Percentiles rank a stretch among this genome's conserved stretches.
Conservation (phyloP, 2,797 vertebrate genomes). For the Chelonia mydas region DNA sequence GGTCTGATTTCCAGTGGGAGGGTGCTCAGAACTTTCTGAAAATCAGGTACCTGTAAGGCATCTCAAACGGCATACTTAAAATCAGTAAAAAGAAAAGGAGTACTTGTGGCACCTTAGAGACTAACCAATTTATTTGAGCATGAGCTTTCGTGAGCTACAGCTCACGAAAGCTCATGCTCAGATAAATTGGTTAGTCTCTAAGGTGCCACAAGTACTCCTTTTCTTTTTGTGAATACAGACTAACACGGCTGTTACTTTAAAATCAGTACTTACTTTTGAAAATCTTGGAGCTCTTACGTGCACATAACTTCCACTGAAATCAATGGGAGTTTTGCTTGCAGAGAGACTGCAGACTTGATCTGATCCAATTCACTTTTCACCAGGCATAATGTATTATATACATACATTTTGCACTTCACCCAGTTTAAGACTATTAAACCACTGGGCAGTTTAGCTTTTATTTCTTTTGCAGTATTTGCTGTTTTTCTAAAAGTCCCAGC, state of each 20-base stretch:
- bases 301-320: conserved; percentile 3
- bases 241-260: no score
- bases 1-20: background rate
- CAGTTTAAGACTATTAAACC: conserved; percentile 65
- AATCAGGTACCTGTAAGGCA: conserved; percentile 1
- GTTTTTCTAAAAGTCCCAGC: no score
- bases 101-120: no score
- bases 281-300: conserved; percentile 12
- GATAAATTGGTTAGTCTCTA: no score
- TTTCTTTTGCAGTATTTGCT: conserved; percentile 1
- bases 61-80: conserved; percentile 40
- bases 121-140: no score
- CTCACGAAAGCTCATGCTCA: no score
- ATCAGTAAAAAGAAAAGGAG: no score
- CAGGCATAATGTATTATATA: conserved; percentile 56
- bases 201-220: no score
- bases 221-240: no score
- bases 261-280: conserved; percentile 47
- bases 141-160: no score
- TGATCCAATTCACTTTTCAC: conserved; percentile 52
- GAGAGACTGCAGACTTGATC: conserved; percentile 46
- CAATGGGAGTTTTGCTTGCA: conserved; percentile 63
- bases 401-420: conserved; percentile 39
- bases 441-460: conserved; percentile 66
- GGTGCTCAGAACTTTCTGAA: conserved; percentile 3